Conservation (phyloP, 1,140 invertebrate genomes). For the Mamestra configurata region DNA sequence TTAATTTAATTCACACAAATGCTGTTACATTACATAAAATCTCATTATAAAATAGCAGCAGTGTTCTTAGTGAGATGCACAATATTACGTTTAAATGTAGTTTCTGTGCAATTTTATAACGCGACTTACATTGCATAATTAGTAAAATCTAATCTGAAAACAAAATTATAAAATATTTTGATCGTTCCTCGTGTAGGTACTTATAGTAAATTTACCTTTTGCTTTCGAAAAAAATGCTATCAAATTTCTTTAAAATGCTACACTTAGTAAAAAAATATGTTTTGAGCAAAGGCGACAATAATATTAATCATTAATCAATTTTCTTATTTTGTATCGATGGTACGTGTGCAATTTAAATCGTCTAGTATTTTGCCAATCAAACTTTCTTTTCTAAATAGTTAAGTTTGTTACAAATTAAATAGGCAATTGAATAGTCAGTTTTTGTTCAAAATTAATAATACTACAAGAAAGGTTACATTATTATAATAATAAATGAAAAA, state of each 20-base stretch:
- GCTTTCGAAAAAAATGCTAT: constrained; percentile 46
- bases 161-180: constrained; percentile 29
- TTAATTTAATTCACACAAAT: neutral
- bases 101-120: no score
- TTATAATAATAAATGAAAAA: no score
- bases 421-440: neutral
- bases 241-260: constrained; percentile 18
- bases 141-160: neutral
- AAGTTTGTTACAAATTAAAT: neutral
- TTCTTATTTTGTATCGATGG: neutral
- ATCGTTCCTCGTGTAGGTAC: constrained; percentile 36
- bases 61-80: no score
- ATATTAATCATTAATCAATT: neutral
- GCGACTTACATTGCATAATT: neutral
- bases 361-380: neutral
- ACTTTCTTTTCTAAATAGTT: neutral
- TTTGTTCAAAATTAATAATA: neutral
- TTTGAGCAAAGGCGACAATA: neutral
- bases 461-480: no score
- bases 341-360: neutral
- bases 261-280: neutral
- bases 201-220: neutral
- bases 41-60: no score
- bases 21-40: no score
- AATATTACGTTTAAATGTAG: no score